These are phyloP conservation scores for Myrmecophaga tridactyla DNA, from an alignment of 2,113 vertebrate species.

Conservation along the genomic window DNA sequence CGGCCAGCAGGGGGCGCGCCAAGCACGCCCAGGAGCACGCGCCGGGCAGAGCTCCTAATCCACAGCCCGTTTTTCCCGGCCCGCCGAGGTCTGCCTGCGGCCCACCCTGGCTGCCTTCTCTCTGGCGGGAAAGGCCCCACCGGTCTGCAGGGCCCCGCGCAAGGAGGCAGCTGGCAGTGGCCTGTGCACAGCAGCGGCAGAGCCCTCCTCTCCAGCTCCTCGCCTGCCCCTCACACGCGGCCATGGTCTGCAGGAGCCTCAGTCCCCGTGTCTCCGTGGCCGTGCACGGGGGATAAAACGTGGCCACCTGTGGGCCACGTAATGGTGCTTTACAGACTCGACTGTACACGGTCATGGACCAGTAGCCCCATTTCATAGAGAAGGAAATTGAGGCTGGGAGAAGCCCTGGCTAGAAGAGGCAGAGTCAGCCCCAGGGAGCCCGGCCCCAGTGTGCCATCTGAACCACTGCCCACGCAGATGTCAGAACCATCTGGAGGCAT, in stretches of 20 bases:
- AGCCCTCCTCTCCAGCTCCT: not conserved
- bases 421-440: not conserved
- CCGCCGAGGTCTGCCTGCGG: too few species aligned
- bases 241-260: not conserved
- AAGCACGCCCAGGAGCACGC: not conserved
- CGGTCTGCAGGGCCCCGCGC: not conserved
- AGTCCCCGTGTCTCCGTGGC: not conserved
- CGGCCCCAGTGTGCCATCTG: not conserved
- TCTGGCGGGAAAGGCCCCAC: not conserved
- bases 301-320: not conserved
- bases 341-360: accelerated
- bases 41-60: not conserved
- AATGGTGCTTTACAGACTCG: too few species aligned
- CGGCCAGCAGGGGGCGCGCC: slow-evolving; percentile 60
- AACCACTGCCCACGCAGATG: not conserved
- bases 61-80: not conserved
- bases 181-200: too few species aligned
- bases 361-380: not conserved
- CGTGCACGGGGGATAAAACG: accelerated
- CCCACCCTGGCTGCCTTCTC: not conserved
- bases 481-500: not conserved
- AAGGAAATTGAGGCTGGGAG: not conserved
- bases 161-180: not conserved
- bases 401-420: not conserved
- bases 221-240: not conserved